These are phyloP conservation scores for Rhagonycha lutea DNA, from an alignment of 2,888 invertebrate genomes.

Conservation along the genomic window DNA sequence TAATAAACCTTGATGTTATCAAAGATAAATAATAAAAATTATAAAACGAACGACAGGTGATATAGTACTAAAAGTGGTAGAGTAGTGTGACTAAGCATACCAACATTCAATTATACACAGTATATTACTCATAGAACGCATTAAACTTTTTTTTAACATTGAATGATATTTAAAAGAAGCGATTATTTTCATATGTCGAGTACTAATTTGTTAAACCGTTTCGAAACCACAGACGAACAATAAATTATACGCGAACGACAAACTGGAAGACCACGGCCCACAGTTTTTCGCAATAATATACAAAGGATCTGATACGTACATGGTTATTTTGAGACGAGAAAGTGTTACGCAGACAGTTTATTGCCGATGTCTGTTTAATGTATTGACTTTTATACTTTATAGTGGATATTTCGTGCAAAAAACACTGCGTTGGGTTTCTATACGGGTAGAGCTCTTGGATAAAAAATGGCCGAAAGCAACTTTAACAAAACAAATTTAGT, in stretches of 20 bases:
- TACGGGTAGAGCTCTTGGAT: neutral
- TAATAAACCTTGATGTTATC: neutral
- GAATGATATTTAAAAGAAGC: neutral
- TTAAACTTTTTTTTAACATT: neutral
- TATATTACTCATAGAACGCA: neutral
- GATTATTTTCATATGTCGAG: neutral
- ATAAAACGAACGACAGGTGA: neutral
- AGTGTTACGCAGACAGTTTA: conserved; percentile 25
- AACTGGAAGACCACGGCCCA: neutral
- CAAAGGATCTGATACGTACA: conserved; percentile 11
- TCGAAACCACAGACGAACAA: neutral
- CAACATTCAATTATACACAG: neutral
- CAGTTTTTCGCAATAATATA: neutral
- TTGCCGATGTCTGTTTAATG: conserved; percentile 8
- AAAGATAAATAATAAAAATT: neutral
- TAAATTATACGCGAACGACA: neutral
- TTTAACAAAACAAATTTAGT: neutral
- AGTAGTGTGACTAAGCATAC: neutral
- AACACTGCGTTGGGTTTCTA: neutral
- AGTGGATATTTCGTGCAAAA: neutral
- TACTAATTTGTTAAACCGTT: neutral
- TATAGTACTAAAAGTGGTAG: neutral
- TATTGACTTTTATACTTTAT: conserved; percentile 1
- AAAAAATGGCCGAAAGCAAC: neutral
- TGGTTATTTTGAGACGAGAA: conserved; percentile 18